Conservation (phyloP, 2,113 vertebrate genomes). For the Fregetta grallaria region DNA sequence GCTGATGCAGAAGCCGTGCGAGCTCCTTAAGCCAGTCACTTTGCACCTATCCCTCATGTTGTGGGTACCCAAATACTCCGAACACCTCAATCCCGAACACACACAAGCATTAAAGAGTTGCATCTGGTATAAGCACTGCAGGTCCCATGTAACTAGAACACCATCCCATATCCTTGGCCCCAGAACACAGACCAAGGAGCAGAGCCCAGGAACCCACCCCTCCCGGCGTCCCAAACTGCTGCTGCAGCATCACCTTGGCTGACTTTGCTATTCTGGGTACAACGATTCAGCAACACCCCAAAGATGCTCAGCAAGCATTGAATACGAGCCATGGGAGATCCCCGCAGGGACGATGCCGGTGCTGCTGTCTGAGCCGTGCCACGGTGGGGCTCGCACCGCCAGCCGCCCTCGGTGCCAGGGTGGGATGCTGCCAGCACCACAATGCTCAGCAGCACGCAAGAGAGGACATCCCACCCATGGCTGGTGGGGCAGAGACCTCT, state of each 20-base stretch:
- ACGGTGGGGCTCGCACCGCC: not conserved
- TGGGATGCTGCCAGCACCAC: not conserved
- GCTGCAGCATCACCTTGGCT: not conserved
- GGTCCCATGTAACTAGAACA: not conserved
- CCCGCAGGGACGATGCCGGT: rapidly evolving
- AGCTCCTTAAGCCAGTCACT: not conserved
- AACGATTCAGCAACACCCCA: not conserved
- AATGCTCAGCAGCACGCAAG: not conserved
- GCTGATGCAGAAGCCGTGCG: not conserved
- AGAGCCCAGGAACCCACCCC: not conserved
- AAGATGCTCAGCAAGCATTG: not conserved
- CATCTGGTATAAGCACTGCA: not conserved
- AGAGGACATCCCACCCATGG: not conserved
- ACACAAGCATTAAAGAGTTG: not conserved
- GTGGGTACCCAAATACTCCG: not conserved
- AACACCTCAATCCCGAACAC: not conserved
- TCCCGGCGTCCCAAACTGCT: rapidly evolving
- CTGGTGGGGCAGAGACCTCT: not conserved
- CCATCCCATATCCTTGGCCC: not conserved
- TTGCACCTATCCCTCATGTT: not conserved
- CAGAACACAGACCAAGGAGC: not conserved
- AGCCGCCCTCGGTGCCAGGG: rapidly evolving
- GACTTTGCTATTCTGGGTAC: not conserved
- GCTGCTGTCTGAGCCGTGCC: rapidly evolving
- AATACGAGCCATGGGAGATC: not conserved